Percentiles rank a stretch among this genome's conserved stretches.
These are phyloP conservation scores for Lobophora halterata DNA, from an alignment of 2,888 invertebrate species.

Conservation along the genomic window DNA sequence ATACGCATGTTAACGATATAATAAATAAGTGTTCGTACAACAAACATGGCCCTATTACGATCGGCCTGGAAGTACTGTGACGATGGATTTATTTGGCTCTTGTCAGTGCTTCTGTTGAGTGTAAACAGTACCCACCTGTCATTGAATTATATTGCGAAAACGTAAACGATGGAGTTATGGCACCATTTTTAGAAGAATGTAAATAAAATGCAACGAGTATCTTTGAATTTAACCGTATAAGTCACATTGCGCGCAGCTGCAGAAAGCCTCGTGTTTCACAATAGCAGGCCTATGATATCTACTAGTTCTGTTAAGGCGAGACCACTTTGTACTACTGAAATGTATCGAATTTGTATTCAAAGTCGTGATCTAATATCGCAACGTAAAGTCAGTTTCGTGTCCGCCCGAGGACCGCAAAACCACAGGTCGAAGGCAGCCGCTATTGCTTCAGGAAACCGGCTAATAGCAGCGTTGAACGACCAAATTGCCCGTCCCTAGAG, in stretches of 20 bases:
- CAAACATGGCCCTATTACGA: constrained; percentile 57
- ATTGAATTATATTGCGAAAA: constrained; percentile 54
- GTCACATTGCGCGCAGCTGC: constrained; percentile 19
- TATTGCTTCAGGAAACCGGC: constrained; percentile 40
- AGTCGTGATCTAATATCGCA: constrained; percentile 20
- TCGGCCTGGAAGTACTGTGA: constrained; percentile 42
- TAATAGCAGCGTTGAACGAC: constrained; percentile 43
- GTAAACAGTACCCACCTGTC: constrained; percentile 56
- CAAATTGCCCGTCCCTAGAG: constrained; percentile 41
- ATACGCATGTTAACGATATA: constrained; percentile 47
- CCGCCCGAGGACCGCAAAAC: constrained; percentile 49
- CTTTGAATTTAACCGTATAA: constrained; percentile 14
- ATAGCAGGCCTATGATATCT: constrained; percentile 9
- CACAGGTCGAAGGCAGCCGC: constrained; percentile 36
- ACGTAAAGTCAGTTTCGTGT: constrained; percentile 41
- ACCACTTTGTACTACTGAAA: constrained; percentile 15
- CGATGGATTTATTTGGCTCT: constrained; percentile 56
- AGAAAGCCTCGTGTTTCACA: constrained; percentile 17
- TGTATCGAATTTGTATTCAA: constrained; percentile 15
- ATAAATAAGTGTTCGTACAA: constrained; percentile 50
- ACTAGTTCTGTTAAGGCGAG: constrained; percentile 14
- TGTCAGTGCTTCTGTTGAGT: constrained; percentile 37
- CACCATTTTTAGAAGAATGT: constrained; percentile 25
- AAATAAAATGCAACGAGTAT: constrained; percentile 26
- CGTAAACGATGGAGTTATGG: constrained; percentile 28